Percentiles rank a stretch among this genome's conserved stretches.
phyloP scores from a whole-genome alignment of 2,888 invertebrate species.

The Lasioglossum figueresi region DNA sequence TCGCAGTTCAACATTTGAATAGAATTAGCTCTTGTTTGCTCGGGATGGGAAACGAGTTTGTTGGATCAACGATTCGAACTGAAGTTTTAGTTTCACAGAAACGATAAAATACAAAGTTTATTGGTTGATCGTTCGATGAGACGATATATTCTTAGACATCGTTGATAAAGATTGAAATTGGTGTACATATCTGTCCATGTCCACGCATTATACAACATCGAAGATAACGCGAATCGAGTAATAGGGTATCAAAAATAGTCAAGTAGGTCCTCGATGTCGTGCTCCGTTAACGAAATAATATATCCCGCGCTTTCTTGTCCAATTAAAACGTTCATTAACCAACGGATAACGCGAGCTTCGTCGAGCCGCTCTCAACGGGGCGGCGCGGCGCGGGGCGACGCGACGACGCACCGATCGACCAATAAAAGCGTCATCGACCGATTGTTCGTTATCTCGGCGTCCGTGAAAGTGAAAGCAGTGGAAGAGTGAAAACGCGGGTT shows the following conservation, averaged over 20 bases:
- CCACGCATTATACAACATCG: neutral
- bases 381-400: no score
- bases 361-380: no score
- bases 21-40: neutral
- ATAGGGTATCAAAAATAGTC: neutral
- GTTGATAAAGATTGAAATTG: neutral
- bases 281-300: neutral
- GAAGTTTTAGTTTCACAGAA: neutral
- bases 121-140: no score
- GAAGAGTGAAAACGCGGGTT: slow-evolving; percentile 59
- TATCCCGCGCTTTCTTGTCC: neutral
- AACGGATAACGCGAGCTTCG: neutral
- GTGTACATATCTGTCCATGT: no score
- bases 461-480: slow-evolving; percentile 65
- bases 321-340: slow-evolving; percentile 31
- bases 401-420: slow-evolving; percentile 12
- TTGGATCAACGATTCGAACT: neutral
- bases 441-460: slow-evolving; percentile 50
- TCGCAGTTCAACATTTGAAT: neutral
- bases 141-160: no score
- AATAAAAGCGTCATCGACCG: slow-evolving; percentile 30
- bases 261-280: neutral
- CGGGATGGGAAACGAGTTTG: neutral
- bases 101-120: no score
- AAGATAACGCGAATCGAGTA: neutral